phyloP scores from a whole-genome alignment of 2,797 vertebrate genomes.

The Leuciscus waleckii region DNA sequence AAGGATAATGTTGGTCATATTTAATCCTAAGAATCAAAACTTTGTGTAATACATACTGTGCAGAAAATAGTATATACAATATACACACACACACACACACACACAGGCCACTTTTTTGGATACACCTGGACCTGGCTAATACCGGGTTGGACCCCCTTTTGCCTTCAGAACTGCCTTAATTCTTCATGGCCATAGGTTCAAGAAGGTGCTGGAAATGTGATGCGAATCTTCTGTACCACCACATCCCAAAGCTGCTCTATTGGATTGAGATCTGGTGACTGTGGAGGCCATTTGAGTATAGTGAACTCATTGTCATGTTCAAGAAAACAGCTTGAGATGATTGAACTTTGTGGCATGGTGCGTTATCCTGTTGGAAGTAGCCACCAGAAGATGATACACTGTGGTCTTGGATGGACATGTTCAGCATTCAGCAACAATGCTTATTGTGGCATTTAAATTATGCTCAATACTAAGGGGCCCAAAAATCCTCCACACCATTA shows the following conservation, averaged over 20 bases:
- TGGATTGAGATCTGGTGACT: neutral
- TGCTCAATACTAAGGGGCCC: no score
- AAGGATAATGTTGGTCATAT: neutral
- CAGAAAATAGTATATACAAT: no score
- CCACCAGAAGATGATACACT: conserved; percentile 44
- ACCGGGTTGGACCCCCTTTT: no score
- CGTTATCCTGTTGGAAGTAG: conserved; percentile 53
- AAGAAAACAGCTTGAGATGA: conserved; percentile 13
- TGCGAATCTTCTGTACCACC: conserved; percentile 63
- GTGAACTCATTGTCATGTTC: neutral
- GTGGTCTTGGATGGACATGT: no score
- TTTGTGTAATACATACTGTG: neutral
- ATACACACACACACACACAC: no score
- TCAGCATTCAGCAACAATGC: no score
- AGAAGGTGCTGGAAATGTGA: neutral
- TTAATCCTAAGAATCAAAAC: neutral
- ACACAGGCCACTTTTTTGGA: no score
- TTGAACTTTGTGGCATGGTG: conserved; percentile 40
- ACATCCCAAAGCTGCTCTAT: conserved; percentile 54
- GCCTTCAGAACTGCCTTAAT: no score
- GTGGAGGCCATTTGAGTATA: neutral
- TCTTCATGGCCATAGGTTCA: no score
- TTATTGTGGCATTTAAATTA: no score
- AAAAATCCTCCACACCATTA: no score
- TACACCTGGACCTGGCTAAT: no score